These are phyloP conservation scores for Sinocyclocheilus anophthalmus DNA, from an alignment of 2,113 vertebrate species.

Conservation along the genomic window DNA sequence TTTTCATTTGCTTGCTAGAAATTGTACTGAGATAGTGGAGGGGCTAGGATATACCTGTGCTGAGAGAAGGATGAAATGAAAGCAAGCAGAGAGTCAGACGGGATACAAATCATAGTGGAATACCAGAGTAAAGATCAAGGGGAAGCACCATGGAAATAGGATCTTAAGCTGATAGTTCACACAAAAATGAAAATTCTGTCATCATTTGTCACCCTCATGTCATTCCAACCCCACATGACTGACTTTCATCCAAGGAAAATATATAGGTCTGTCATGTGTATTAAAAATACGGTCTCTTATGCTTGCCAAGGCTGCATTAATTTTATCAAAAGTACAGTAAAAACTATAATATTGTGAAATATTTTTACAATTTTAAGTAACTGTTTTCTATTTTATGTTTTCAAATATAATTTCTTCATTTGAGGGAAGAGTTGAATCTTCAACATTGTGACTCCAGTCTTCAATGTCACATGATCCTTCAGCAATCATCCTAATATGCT, in stretches of 20 bases:
- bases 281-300: neutral
- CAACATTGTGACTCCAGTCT: neutral
- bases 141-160: constrained; percentile 14
- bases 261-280: neutral
- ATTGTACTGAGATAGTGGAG: constrained; percentile 30
- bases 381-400: neutral
- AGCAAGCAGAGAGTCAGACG: neutral
- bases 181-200: neutral
- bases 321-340: neutral
- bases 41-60: neutral
- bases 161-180: constrained; percentile 26
- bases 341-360: neutral
- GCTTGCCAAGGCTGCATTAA: neutral
- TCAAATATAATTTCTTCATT: neutral
- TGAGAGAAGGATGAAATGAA: constrained; percentile 4
- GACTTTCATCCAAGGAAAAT: neutral
- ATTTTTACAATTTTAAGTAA: neutral
- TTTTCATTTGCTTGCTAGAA: constrained; percentile 44
- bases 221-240: neutral
- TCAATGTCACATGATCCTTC: neutral
- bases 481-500: neutral
- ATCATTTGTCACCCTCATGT: neutral
- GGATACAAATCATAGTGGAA: neutral
- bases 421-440: neutral
- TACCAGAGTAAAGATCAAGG: constrained; percentile 11